phyloP scores from a whole-genome alignment of 2,888 invertebrate genomes.

The Bursaphelenchus okinawaensis region DNA sequence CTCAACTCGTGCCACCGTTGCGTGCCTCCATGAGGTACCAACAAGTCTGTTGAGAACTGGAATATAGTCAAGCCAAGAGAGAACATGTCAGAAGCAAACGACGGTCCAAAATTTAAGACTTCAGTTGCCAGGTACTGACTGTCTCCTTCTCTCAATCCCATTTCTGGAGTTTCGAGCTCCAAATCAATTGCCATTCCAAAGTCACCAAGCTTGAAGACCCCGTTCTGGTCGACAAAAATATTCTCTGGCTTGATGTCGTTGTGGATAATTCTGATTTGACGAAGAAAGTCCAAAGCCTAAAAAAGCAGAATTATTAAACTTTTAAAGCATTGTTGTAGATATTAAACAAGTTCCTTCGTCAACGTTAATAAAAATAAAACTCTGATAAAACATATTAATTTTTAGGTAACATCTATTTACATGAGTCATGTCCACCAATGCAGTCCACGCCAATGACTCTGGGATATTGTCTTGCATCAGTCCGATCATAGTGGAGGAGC shows the following conservation, averaged over 20 bases:
- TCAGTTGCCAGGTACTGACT: constrained; percentile 73
- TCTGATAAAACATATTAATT: neutral
- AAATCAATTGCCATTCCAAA: constrained; percentile 72
- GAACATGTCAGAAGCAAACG: constrained; percentile 69
- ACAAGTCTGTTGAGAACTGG: constrained; percentile 70
- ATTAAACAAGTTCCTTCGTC: no score
- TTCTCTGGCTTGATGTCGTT: constrained; percentile 75
- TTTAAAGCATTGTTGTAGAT: neutral
- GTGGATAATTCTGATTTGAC: constrained; percentile 66
- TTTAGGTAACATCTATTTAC: no score
- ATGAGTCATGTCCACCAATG: constrained; percentile 65
- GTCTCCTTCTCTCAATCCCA: constrained; percentile 66
- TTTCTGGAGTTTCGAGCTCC: constrained; percentile 52
- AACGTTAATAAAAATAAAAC: no score
- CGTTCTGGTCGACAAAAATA: constrained; percentile 68
- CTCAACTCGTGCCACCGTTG: neutral
- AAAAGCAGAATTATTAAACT: neutral
- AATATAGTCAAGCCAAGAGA: constrained; percentile 70
- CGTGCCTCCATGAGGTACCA: constrained; percentile 67
- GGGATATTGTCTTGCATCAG: constrained; percentile 64
- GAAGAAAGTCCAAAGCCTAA: constrained; percentile 66
- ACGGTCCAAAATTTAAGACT: constrained; percentile 66
- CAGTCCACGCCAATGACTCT: constrained; percentile 68
- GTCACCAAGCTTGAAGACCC: constrained; percentile 70
- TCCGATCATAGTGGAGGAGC: constrained; percentile 65